Percentiles rank a stretch among this genome's conserved stretches.
Conservation (phyloP, 2,113 vertebrate species). For the Ptilorrhoa leucosticta region DNA sequence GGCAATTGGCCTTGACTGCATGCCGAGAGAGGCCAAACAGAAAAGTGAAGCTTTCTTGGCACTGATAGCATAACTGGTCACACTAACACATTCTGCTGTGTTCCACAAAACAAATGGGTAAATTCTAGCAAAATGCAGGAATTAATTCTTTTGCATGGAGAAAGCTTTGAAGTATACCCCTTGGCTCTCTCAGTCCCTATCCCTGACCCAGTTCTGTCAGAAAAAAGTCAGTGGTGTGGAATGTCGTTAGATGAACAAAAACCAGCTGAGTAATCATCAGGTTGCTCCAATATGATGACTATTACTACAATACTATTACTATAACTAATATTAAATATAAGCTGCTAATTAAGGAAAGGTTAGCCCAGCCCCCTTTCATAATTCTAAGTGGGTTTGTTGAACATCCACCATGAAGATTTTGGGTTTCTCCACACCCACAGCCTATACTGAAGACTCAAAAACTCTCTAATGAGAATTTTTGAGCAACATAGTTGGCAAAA, state of each 20-base stretch:
- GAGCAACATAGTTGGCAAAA: not conserved
- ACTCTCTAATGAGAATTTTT: not conserved
- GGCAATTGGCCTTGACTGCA: not conserved
- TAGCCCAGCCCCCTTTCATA: not conserved
- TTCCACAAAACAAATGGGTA: not conserved
- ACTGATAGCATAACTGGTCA: not conserved
- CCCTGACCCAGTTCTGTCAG: not conserved
- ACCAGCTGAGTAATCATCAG: not conserved
- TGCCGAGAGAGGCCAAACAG: not conserved
- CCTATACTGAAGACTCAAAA: not conserved
- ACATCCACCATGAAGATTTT: not conserved
- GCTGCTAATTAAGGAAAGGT: not conserved
- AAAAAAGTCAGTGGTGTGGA: not conserved
- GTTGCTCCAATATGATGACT: not conserved
- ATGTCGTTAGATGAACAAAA: not conserved
- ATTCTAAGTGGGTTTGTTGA: not conserved
- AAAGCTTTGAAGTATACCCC: not conserved
- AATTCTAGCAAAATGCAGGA: not conserved
- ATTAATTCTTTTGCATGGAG: not conserved
- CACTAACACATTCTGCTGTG: not conserved
- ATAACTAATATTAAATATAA: not conserved
- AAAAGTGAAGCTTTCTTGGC: not conserved
- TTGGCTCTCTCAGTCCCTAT: not conserved
- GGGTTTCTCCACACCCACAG: not conserved
- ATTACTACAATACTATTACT: not conserved